Evolutionary conservation across 2,888 invertebrate genomes (phyloP), one percentile per base, ranked within the genome.

Genomic region (Smittia sp.): DNA sequence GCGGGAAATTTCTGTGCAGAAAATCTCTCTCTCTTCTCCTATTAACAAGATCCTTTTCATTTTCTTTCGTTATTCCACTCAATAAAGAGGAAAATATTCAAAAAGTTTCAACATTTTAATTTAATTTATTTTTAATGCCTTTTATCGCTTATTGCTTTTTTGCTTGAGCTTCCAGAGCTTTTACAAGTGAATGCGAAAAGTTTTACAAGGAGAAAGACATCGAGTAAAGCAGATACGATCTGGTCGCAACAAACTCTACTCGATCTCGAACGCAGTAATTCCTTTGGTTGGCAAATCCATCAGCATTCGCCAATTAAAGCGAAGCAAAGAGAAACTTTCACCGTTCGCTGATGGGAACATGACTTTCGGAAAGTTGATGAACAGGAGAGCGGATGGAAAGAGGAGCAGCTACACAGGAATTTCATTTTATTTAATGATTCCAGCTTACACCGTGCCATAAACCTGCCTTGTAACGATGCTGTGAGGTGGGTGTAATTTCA

Each of bases 121-220:
- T 69, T 69, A 69, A 69, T 69, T 69, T 69, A 69, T 69, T 69
- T 69, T 69, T 69, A 69, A 69, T 69, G 68, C 68, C 24, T 69
- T 69, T 69, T 69, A 69, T 69, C 18, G 68, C 52, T 69, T 69
- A 15, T 68, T 68, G 68, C 18, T 69, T 39, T 69, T 38, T 41
- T 52, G 68, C 39, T 46, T 3, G 22, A 13, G 18, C 22, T 7
- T 58, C n/a, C 22, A 41, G 41, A 69, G 68, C 68, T 69, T 39
- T 69, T 69, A 69, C 46, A 52, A 18, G 68, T 18, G 46, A 69
- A 69, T 58, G 58, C n/a, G 58, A 58, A 58, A 58, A 58, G 18
- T 58, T 58, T 58, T 22, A 22, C 58, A 58, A 58, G 13, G 20
- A 18, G 46, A 46, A 18, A 58, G 18, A 58, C 9, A 58, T 13